These are phyloP conservation scores for Chaenocephalus aceratus DNA, from an alignment of 2,113 vertebrate genomes.

Conservation along the genomic window DNA sequence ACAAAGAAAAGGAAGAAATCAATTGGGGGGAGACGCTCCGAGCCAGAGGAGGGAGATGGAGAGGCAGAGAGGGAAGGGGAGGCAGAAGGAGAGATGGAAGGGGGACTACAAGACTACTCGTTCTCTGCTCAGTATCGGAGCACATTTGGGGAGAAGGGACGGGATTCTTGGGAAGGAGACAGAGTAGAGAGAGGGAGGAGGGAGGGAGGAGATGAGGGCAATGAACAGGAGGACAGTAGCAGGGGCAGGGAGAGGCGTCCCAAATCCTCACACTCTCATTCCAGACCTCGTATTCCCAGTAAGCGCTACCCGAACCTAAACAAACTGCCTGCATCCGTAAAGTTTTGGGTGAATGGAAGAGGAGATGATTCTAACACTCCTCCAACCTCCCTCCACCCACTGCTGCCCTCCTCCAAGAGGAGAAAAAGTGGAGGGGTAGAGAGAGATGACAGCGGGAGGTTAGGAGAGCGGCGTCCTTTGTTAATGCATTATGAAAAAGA, in stretches of 20 bases:
- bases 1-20: conserved; percentile 84
- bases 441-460: conserved; percentile 70
- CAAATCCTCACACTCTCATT: conserved; percentile 76
- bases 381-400: conserved; percentile 80
- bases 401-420: conserved; percentile 80
- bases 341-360: conserved; percentile 85
- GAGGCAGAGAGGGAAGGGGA: conserved; percentile 83
- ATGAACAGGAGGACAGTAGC: conserved; percentile 79
- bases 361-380: conserved; percentile 74
- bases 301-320: conserved; percentile 85
- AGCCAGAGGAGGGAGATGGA: conserved; percentile 84
- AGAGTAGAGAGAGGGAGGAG: conserved; percentile 75
- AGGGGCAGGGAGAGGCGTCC: conserved; percentile 77
- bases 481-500: conserved; percentile 84
- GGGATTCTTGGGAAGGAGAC: conserved; percentile 83
- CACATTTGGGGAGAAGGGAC: conserved; percentile 80
- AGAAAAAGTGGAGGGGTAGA: conserved; percentile 80
- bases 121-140: conserved; percentile 82
- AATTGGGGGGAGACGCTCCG: conserved; percentile 76
- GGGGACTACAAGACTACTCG: conserved; percentile 81
- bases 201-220: conserved; percentile 79
- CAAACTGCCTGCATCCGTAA: conserved; percentile 86
- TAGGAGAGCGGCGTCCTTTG: conserved; percentile 83
- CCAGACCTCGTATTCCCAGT: conserved; percentile 71
- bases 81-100: conserved; percentile 80